Evolutionary conservation across 2,888 invertebrate species (phyloP).

Genomic region (Chrysolina americana): DNA sequence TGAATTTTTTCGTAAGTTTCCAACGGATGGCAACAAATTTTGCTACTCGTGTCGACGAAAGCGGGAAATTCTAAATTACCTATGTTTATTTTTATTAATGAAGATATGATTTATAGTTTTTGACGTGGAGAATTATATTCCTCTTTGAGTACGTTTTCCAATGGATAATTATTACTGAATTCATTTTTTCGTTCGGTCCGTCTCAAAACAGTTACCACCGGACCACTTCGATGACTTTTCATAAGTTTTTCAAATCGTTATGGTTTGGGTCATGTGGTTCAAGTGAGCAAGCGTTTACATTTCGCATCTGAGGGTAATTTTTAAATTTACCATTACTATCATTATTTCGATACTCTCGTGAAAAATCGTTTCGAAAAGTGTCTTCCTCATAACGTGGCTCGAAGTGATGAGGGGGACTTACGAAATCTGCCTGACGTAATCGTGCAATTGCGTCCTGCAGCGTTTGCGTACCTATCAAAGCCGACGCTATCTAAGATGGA

Average conservation of each 20-base stretch:
- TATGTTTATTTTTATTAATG: slow-evolving; percentile 6
- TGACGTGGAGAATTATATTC: slow-evolving; percentile 7
- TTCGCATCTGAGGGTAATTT: not conserved
- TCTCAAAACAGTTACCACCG: slow-evolving; percentile 1
- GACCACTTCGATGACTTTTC: too few species aligned
- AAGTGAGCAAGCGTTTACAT: not conserved
- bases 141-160: slow-evolving; percentile 3
- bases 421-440: slow-evolving; percentile 2
- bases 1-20: slow-evolving; percentile 3
- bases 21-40: not conserved
- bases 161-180: not conserved
- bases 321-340: too few species aligned
- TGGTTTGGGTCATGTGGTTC: not conserved
- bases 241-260: not conserved
- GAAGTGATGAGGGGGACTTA: not conserved
- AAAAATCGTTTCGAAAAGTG: not conserved
- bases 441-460: slow-evolving; percentile 3
- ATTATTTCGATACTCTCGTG: slow-evolving; percentile 2
- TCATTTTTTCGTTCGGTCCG: not conserved
- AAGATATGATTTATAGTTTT: not conserved
- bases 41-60: slow-evolving; percentile 8
- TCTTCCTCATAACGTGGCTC: not conserved
- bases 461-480: slow-evolving; percentile 2
- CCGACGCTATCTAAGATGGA: slow-evolving; percentile 5
- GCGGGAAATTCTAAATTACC: slow-evolving; percentile 14